Evolutionary conservation across 2,113 vertebrate genomes (phyloP).

Genomic region (Neolamprologus falcicula): DNA sequence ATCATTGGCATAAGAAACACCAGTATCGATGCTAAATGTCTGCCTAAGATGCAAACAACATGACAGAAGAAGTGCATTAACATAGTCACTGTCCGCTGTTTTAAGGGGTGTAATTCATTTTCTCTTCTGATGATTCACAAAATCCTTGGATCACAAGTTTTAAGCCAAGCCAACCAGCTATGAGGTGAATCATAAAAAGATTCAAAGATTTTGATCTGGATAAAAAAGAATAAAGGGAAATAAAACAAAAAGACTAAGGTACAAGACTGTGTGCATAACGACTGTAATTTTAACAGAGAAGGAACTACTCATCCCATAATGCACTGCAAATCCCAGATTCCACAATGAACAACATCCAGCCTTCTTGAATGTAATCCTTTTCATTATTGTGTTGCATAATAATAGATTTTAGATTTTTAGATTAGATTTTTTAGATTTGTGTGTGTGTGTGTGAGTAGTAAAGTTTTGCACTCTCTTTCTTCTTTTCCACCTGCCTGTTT

Average conservation of each 20-base stretch:
- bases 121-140: background rate
- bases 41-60: background rate
- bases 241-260: background rate
- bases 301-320: background rate
- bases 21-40: background rate
- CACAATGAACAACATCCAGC: background rate
- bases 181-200: background rate
- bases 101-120: background rate
- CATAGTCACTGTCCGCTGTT: background rate
- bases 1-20: background rate
- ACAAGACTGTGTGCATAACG: background rate
- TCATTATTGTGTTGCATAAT: background rate
- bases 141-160: background rate
- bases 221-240: background rate
- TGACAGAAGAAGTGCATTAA: background rate
- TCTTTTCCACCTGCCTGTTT: background rate
- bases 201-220: background rate
- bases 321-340: background rate
- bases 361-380: background rate
- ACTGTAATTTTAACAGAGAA: background rate
- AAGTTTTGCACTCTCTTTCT: background rate
- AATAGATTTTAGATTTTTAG: background rate
- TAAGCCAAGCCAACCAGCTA: background rate
- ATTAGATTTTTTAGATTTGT: background rate
- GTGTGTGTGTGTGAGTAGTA: background rate